A percentile compares a stretch with the other conserved stretches of the same genome.
phyloP scores from a whole-genome alignment of 2,113 vertebrate species.

The Copsychus sechellarum region DNA sequence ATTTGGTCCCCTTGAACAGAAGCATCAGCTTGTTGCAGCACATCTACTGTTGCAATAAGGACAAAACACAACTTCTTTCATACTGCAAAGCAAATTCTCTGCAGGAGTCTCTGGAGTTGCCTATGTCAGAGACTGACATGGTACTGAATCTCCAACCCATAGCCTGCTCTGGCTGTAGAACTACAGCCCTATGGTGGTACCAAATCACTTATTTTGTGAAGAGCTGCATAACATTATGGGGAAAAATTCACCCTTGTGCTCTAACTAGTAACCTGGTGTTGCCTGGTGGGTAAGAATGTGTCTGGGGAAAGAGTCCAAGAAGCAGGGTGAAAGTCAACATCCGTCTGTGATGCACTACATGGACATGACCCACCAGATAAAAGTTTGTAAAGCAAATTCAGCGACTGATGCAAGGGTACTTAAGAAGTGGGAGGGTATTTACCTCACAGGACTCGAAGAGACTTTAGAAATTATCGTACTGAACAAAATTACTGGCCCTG shows the following conservation, averaged over 20 bases:
- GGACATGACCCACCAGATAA: background rate
- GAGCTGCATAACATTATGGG: background rate
- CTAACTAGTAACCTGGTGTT: background rate
- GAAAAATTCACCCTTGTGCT: background rate
- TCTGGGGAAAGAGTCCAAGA: background rate
- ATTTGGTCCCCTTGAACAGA: background rate
- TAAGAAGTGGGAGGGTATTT: background rate
- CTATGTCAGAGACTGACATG: rapidly evolving
- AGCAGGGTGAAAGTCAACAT: background rate
- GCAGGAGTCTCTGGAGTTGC: background rate
- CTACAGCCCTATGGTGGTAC: constrained; percentile 36
- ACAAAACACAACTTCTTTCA: background rate
- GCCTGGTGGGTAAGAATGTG: background rate
- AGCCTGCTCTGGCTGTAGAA: background rate
- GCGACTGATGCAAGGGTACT: background rate
- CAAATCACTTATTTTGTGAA: background rate
- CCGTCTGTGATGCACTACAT: background rate
- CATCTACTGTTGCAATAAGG: rapidly evolving
- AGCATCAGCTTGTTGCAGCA: background rate
- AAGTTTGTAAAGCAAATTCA: background rate
- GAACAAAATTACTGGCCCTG: background rate
- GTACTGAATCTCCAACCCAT: background rate
- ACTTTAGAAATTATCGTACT: background rate
- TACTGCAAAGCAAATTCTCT: background rate
- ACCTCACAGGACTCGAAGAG: background rate